Base-by-base conservation (phyloP, 2,888 invertebrate genomes). In the Apodemia zela region DNA sequence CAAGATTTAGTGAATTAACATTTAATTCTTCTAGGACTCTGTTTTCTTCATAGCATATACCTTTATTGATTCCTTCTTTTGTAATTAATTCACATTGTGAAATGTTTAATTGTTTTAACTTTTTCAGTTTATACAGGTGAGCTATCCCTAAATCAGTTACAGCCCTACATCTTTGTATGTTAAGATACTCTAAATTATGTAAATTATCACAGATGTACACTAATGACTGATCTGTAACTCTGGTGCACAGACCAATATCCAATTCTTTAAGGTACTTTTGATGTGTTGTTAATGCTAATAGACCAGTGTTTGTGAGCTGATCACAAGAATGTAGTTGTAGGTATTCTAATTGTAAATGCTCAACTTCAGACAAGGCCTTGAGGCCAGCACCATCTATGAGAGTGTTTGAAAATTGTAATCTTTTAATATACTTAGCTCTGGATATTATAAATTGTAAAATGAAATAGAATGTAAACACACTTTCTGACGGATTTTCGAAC, bases 401-500 rank as follows among this genome's bases (percentile, higher is more conserved):
- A 1, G 96, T 96, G 64, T 93, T 90, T 66, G 95, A 94, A 67
- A 96, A 93, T 71, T 94, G 90, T 29, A 96, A 79, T 10, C 87
- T 87, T 69, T 93, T 94, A 18, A 96, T 83, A 45, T 84, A 83
- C 49, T 79, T 74, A 6, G 93, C 92, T 74, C 93, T 93, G 1
- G 83, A 79, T 61, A 82, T 81, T 59, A 95, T 86, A 69, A 93
- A 93, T 67, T 92, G 89, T 59, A 94, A 76, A 38, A 96, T 86
- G 74, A 94, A 95, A 70, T 93, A 92, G 75, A 96, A 96, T 47
- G 96, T 96, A 33, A 96, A 79, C 3, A 96, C 94, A 73, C 94
- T 94, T 72, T 95, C 94, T 59, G 95, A 95, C 65, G 94, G 93
- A 63, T 74, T 85, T 67, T 72, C 71, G 68, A 80, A 84, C 64